Base-by-base conservation (phyloP, 1,140 invertebrate genomes). In the Bombus terrestris region DNA sequence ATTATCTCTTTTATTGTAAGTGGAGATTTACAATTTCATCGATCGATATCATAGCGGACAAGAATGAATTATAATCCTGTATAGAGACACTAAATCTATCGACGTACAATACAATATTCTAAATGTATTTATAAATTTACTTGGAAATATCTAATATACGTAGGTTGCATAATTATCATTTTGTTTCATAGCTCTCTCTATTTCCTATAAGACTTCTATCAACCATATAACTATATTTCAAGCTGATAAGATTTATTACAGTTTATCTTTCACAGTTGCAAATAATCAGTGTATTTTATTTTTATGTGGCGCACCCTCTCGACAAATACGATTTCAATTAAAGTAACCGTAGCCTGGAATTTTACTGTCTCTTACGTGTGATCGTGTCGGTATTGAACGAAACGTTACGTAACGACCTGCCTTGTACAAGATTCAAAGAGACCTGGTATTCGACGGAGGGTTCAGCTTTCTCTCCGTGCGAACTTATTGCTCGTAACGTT, bases 401-500 rank as follows among this genome's bases (percentile, higher is more conserved):
- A 81, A 47, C 57, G 80, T 93, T 92, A 92, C 88, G 87, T 93
- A 93, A 92, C 84, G 69, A 77, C 59, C 64, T 82, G 66, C 71
- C 83, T 74, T 87, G 87, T 83, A 88, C 88, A 91, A 86, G 79
- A 88, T 89, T 82, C 79, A 83, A 89, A 83, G 84, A 76, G 57
- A 66, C 75, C 80, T 74, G 64, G 86, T 57, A 86, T 83, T 86
- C 78, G 81, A 78, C 59, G 57, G 84, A 85, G 73, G 75, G 43
- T 73, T 86, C 85, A 89, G 89, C 92, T 93, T 93, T 93, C 92
- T 93, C 91, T 90, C 81, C 57, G 83, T 86, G 72, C 88, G 83
- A 87, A 88, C 80, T 89, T 88, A 85, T 87, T 82, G 89, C 81
- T 86, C 74, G 69, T 75, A 85, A 87, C 69, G 85, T 81, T 85